phyloP scores from a whole-genome alignment of 2,888 invertebrate genomes.

The Blastobasis adustella region DNA sequence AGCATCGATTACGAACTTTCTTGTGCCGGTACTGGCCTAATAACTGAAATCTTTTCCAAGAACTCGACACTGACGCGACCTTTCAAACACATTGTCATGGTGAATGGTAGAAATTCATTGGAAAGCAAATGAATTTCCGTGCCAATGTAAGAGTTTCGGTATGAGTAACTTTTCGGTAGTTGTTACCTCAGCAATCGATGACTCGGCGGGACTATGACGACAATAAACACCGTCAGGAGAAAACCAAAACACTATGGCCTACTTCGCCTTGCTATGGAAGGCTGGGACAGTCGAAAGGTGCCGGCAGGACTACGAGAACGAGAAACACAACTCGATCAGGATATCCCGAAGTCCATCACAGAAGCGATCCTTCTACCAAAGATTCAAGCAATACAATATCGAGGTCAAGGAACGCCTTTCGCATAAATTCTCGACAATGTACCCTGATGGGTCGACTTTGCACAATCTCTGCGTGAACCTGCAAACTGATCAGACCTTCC shows the following conservation, averaged over 20 bases:
- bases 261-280: constrained; percentile 72
- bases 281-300: constrained; percentile 68
- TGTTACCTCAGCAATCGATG: background rate
- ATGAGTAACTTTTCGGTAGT: background rate
- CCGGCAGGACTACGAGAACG: constrained; percentile 65
- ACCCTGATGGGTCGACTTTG: constrained; percentile 49
- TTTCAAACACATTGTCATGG: no score
- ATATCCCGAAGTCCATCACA: constrained; percentile 50
- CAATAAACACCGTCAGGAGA: background rate
- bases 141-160: no score
- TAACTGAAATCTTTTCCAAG: no score
- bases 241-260: constrained; percentile 53
- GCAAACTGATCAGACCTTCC: constrained; percentile 62
- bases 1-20: no score
- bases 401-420: constrained; percentile 48
- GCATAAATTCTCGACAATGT: constrained; percentile 42
- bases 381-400: constrained; percentile 60
- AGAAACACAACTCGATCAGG: constrained; percentile 72
- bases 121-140: no score
- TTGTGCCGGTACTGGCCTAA: no score
- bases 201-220: constrained; percentile 2
- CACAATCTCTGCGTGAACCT: constrained; percentile 43
- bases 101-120: no score
- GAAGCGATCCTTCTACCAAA: constrained; percentile 56
- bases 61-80: no score